Conservation (phyloP, 1,140 invertebrate genomes). For the Ganaspis sp. region DNA sequence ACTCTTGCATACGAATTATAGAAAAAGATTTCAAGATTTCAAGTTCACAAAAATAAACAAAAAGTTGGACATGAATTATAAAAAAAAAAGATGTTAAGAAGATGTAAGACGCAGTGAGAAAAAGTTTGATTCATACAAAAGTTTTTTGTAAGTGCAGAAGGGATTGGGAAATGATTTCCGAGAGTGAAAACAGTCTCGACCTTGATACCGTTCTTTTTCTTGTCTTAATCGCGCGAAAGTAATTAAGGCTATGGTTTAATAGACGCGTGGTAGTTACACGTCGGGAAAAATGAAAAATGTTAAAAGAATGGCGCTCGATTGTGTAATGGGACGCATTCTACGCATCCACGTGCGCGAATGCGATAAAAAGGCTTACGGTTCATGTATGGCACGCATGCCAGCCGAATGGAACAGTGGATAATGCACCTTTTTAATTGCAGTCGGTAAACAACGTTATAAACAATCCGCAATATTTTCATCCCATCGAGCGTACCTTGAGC, state of each 20-base stretch:
- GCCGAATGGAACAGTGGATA: not conserved
- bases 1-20: too few species aligned
- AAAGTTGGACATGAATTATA: too few species aligned
- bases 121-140: not conserved
- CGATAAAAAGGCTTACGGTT: not conserved
- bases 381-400: conserved; percentile 13
- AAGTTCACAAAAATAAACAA: too few species aligned
- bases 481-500: not conserved
- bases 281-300: not conserved
- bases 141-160: not conserved
- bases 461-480: conserved; percentile 16
- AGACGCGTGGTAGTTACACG: conserved; percentile 12
- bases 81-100: not conserved
- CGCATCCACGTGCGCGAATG: conserved; percentile 27
- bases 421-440: conserved; percentile 17
- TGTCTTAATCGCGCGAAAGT: conserved; percentile 21
- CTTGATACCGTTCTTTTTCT: conserved; percentile 19
- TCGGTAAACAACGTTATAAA: conserved; percentile 11
- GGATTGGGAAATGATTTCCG: conserved; percentile 16
- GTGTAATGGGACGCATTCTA: conserved; percentile 8
- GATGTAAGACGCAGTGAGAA: not conserved
- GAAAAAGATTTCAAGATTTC: too few species aligned
- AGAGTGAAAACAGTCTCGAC: conserved; percentile 25
- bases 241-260: conserved; percentile 30
- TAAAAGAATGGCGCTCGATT: conserved; percentile 21